Percentiles rank a stretch among this genome's conserved stretches.
Evolutionary conservation across 2,113 vertebrate species (phyloP).

Genomic region (Rhadina sibilatrix): DNA sequence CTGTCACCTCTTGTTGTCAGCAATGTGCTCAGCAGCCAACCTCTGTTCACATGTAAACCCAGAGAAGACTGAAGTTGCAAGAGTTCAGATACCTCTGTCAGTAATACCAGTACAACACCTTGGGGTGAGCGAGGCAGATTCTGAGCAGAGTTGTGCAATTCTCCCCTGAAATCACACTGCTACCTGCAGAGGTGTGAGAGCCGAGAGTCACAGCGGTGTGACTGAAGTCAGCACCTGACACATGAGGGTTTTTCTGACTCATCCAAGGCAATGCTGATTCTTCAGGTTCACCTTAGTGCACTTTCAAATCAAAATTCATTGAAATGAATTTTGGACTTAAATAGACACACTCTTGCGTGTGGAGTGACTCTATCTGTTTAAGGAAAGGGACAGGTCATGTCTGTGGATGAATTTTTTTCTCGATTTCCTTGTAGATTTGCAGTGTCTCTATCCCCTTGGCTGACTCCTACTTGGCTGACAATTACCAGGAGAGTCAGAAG

Average conservation of each 20-base stretch:
- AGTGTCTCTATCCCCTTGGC: background rate
- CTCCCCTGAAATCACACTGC: background rate
- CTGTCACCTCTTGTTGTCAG: background rate
- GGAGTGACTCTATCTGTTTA: background rate
- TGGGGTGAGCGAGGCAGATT: background rate
- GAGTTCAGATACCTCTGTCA: background rate
- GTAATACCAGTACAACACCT: background rate
- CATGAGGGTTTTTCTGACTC: slow-evolving; percentile 30
- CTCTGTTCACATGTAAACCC: background rate
- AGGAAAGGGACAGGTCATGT: background rate
- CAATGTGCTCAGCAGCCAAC: accelerated
- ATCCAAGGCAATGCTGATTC: background rate
- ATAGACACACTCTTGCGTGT: background rate
- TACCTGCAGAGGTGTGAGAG: background rate
- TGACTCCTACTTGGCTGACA: background rate
- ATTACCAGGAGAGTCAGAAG: background rate
- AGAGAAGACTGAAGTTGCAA: background rate
- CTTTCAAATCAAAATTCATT: background rate
- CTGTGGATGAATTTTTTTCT: background rate
- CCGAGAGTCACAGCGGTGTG: background rate
- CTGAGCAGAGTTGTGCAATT: background rate
- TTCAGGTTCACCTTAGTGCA: background rate
- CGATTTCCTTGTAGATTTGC: background rate
- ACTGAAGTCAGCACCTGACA: slow-evolving; percentile 29
- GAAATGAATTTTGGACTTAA: background rate